phyloP scores from a whole-genome alignment of 1,140 invertebrate genomes.

The Monochamus saltuarius region DNA sequence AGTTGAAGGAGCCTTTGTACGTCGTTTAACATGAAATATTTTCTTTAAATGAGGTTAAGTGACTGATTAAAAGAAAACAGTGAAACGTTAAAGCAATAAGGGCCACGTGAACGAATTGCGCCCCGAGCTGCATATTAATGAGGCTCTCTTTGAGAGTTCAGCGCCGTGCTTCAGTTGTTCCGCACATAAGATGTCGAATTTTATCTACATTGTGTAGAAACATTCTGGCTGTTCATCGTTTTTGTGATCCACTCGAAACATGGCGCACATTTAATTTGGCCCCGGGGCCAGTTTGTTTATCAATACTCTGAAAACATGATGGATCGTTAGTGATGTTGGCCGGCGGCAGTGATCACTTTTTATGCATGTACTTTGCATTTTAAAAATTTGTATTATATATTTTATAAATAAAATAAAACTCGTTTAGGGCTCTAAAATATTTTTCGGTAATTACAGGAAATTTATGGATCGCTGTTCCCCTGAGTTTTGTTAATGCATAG shows the following conservation, averaged over 20 bases:
- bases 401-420: neutral
- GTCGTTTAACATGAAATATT: constrained; percentile 19
- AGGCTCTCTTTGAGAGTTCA: constrained; percentile 36
- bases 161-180: constrained; percentile 29
- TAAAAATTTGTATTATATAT: constrained; percentile 5
- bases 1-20: neutral
- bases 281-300: constrained; percentile 42
- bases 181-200: constrained; percentile 45
- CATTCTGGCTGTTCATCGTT: constrained; percentile 38
- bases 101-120: constrained; percentile 12
- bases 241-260: constrained; percentile 32
- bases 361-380: neutral
- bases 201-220: constrained; percentile 43
- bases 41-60: constrained; percentile 29
- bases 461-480: neutral
- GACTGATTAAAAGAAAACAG: constrained; percentile 30
- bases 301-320: constrained; percentile 36
- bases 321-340: constrained; percentile 31
- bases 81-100: neutral
- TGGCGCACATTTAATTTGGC: constrained; percentile 41
- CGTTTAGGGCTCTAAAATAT: neutral
- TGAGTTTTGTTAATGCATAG: too few species aligned
- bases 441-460: neutral
- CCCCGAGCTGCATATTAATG: constrained; percentile 40
- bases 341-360: neutral